These are phyloP conservation scores for Lepidotrigona ventralis DNA, from an alignment of 1,140 invertebrate genomes.

Conservation along the genomic window DNA sequence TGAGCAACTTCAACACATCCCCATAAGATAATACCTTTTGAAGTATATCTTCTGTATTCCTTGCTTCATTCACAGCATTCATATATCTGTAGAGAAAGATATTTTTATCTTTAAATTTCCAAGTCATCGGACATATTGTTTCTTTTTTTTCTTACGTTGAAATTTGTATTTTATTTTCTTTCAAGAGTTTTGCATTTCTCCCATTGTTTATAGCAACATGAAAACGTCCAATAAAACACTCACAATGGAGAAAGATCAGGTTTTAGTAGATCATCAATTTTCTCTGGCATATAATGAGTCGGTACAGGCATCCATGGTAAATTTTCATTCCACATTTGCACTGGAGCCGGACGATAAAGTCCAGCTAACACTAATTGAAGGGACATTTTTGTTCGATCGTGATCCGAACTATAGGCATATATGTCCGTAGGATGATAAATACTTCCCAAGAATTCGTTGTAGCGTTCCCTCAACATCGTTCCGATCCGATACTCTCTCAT, in stretches of 20 bases:
- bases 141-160: background rate
- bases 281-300: conserved; percentile 51
- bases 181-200: background rate
- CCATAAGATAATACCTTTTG: conserved; percentile 74
- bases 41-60: conserved; percentile 75
- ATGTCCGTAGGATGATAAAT: conserved; percentile 79
- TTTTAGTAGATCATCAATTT: conserved; percentile 61
- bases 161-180: background rate
- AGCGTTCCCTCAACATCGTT: conserved; percentile 79
- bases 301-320: conserved; percentile 74
- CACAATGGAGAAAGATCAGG: conserved; percentile 46
- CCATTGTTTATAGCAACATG: background rate
- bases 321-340: conserved; percentile 78
- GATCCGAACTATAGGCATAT: conserved; percentile 77
- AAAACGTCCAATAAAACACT: conserved; percentile 1
- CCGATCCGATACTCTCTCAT: conserved; percentile 80
- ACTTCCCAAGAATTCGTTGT: conserved; percentile 78
- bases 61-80: conserved; percentile 38
- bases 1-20: conserved; percentile 79
- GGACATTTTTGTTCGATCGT: conserved; percentile 83
- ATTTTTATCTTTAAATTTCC: background rate
- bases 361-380: conserved; percentile 81
- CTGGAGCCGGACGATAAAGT: conserved; percentile 79
- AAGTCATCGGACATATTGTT: background rate
- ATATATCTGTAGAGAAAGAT: conserved; percentile 46